Conservation (phyloP, 1,140 invertebrate genomes). For the Chelonus insularis region DNA sequence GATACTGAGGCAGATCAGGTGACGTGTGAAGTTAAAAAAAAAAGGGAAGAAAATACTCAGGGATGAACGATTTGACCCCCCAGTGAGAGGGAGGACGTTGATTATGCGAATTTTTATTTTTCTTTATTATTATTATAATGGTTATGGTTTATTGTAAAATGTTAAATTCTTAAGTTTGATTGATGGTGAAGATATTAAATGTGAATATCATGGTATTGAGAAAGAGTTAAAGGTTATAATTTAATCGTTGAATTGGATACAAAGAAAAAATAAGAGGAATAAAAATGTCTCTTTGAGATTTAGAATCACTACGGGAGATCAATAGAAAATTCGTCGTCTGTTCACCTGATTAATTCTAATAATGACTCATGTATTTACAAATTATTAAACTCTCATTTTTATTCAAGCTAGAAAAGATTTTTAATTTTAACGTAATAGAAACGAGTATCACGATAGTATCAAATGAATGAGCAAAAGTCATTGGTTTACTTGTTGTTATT, state of each 20-base stretch:
- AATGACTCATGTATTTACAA: constrained; percentile 1
- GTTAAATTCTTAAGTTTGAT: constrained; percentile 4
- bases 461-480: constrained; percentile 8
- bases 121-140: not conserved
- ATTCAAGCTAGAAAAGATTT: not conserved
- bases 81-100: not conserved
- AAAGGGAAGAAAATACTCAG: not conserved
- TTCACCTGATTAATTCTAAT: not conserved
- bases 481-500: constrained; percentile 19
- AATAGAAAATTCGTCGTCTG: constrained; percentile 14
- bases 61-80: not conserved
- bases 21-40: not conserved
- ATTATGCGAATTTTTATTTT: constrained; percentile 4
- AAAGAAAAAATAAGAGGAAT: not conserved
- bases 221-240: not conserved
- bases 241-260: not conserved
- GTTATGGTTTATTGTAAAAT: not conserved
- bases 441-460: not conserved
- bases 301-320: constrained; percentile 11
- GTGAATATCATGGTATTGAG: not conserved
- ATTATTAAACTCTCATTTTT: not conserved
- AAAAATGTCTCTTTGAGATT: constrained; percentile 8
- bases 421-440: constrained; percentile 7
- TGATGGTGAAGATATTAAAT: constrained; percentile 9
- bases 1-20: not conserved